These are phyloP conservation scores for Andrena bucephala DNA, from an alignment of 2,888 invertebrate species.

Conservation along the genomic window DNA sequence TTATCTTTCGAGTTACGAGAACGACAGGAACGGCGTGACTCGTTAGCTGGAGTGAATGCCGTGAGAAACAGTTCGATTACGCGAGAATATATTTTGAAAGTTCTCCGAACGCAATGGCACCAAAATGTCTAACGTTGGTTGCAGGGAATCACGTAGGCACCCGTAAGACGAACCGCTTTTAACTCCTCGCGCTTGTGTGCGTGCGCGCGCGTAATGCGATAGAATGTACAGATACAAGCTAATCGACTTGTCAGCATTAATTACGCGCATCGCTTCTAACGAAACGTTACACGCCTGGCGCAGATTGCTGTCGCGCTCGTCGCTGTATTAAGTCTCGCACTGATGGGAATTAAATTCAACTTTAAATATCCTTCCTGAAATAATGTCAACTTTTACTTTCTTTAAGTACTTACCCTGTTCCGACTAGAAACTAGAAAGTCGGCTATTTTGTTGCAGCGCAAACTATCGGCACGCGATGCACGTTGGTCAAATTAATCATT, in stretches of 20 bases:
- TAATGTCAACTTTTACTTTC: neutral
- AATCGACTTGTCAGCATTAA: constrained; percentile 23
- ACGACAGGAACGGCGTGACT: neutral
- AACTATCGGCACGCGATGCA: neutral
- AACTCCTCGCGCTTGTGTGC: constrained; percentile 9
- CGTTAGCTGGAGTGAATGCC: neutral
- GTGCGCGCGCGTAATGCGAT: neutral
- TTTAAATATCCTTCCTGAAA: neutral
- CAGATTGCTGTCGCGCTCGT: neutral
- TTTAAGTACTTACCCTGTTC: neutral
- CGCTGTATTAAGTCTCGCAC: neutral
- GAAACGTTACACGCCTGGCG: neutral
- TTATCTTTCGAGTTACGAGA: neutral
- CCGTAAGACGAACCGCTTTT: constrained; percentile 20
- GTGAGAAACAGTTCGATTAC: neutral
- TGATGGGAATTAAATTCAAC: neutral
- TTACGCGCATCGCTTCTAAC: constrained; percentile 11
- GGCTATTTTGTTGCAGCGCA: neutral
- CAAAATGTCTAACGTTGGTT: constrained; percentile 13
- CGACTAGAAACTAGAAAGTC: neutral
- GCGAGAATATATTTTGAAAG: constrained; percentile 6
- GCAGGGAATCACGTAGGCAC: constrained; percentile 47
- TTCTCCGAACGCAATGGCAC: constrained; percentile 32
- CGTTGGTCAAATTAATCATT: neutral
- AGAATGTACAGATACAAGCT: neutral